Evolutionary conservation across 2,113 vertebrate species (phyloP).

Genomic region (Dasyprocta punctata): DNA sequence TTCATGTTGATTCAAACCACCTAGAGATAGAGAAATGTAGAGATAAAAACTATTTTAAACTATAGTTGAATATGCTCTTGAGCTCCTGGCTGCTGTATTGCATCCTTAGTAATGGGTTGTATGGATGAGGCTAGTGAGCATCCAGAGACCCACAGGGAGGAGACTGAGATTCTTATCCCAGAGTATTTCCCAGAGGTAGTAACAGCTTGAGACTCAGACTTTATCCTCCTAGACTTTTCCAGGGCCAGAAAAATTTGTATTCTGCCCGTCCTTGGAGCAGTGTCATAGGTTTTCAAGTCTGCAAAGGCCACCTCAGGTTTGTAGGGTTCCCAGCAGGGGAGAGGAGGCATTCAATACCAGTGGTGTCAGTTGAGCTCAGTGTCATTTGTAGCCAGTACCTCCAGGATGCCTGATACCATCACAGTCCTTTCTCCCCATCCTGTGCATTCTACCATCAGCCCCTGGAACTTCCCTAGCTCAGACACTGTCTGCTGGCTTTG

Average conservation of each 20-base stretch:
- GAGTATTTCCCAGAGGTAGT: neutral
- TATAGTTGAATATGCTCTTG: neutral
- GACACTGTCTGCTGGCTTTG: conserved; percentile 78
- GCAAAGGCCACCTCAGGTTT: neutral
- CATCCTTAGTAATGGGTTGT: neutral
- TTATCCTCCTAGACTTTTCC: conserved; percentile 37
- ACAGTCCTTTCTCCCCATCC: neutral
- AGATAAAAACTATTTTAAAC: conserved; percentile 35
- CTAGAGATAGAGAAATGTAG: conserved; percentile 24
- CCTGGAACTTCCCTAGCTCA: conserved; percentile 36
- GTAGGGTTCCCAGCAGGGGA: neutral
- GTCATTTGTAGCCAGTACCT: neutral
- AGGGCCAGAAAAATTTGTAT: neutral
- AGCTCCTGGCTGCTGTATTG: neutral
- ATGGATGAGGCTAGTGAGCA: neutral
- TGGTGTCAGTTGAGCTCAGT: neutral
- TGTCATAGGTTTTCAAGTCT: neutral
- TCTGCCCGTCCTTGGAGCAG: neutral
- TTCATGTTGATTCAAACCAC: conserved; percentile 23
- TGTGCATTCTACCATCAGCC: neutral
- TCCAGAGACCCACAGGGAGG: neutral
- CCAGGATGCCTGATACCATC: neutral
- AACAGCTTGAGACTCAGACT: neutral
- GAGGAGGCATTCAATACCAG: neutral
- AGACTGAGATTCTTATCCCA: neutral